Evolutionary conservation across 2,797 vertebrate genomes (phyloP).

Genomic region (Margarornis squamiger): DNA sequence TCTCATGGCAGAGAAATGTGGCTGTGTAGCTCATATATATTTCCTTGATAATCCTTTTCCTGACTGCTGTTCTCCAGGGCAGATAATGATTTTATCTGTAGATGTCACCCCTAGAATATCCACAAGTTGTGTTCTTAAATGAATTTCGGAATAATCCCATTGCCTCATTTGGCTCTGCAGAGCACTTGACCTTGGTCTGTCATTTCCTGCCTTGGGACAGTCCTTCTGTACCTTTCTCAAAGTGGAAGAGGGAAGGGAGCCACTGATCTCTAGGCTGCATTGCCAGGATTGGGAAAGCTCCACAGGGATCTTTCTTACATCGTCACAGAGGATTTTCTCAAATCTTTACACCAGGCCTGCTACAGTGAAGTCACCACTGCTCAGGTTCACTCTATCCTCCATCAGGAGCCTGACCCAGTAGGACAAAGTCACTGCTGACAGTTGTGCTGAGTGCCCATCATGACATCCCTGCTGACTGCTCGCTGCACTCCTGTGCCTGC

Average conservation of each 20-base stretch:
- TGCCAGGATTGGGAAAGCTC: neutral
- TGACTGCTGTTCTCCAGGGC: conserved; percentile 40
- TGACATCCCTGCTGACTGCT: neutral
- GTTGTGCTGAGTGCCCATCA: neutral
- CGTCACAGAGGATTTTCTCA: neutral
- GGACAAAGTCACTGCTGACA: neutral
- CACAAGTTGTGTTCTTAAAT: conserved; percentile 40
- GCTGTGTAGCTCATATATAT: neutral
- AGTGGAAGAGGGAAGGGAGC: neutral
- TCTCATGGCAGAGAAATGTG: conserved; percentile 44
- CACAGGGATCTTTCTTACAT: neutral
- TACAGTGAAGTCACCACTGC: neutral
- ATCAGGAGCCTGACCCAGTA: neutral
- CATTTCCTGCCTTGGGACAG: neutral
- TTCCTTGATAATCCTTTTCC: conserved; percentile 53
- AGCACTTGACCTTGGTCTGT: conserved; percentile 50
- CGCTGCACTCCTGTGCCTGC: neutral
- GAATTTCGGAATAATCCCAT: conserved; percentile 43
- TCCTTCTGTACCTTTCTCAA: neutral
- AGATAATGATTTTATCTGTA: conserved; percentile 56
- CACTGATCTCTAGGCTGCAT: neutral
- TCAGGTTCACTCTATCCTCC: neutral
- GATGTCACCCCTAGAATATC: conserved; percentile 40
- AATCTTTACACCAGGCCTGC: neutral
- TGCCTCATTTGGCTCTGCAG: conserved; percentile 11